Evolutionary conservation across 2,797 vertebrate genomes (phyloP), one percentile per base, ranked within the genome.

Genomic region (Falco columbarius): DNA sequence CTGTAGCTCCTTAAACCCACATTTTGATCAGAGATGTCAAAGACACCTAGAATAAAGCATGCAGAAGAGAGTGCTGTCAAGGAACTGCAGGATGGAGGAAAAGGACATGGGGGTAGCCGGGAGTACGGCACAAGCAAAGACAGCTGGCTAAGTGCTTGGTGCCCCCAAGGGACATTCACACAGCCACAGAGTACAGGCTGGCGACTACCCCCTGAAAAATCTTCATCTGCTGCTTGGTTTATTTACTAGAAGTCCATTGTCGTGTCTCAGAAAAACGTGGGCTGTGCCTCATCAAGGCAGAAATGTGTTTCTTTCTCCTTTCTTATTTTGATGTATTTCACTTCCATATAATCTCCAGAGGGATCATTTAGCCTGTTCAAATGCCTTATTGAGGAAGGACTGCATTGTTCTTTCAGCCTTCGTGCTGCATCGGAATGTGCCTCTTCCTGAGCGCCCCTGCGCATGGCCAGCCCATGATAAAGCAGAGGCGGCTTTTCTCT

Each of bases 311-410:
- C 96, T 96, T 97, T 94, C 90, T 94, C 55, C 84, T 94, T 96
- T 96, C 89, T 73, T 93, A 97, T 97, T 96, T 97, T 97, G 92
- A 95, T 96, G 76, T 93, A 95, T 94, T 97, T 95, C 86, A 89
- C 84, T 97, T 96, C 97, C 95, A 95, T 95, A 93, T 95, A 93
- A 95, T 92, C 89, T 97, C 94, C 95, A 95, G 86, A 96, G 95
- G 95, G 97, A 95, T 97, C 91, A 93, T 97, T 96, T 97, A 94
- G 81, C 32, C 3, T 95, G 92, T 92, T 96, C 62, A 96, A 95
- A 96, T 21, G 63, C 95, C 92, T 96, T 91, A 94, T 97, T 94
- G 93, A 97, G 95, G 95, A 97, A 96, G 44, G 90, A 63, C 83
- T 3, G 10, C 81, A 97, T 97, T 97, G 96, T 97, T 96, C 96